phyloP scores from a whole-genome alignment of 92 coral and sea anemone genomes.

The Virgularia gustaviana region DNA sequence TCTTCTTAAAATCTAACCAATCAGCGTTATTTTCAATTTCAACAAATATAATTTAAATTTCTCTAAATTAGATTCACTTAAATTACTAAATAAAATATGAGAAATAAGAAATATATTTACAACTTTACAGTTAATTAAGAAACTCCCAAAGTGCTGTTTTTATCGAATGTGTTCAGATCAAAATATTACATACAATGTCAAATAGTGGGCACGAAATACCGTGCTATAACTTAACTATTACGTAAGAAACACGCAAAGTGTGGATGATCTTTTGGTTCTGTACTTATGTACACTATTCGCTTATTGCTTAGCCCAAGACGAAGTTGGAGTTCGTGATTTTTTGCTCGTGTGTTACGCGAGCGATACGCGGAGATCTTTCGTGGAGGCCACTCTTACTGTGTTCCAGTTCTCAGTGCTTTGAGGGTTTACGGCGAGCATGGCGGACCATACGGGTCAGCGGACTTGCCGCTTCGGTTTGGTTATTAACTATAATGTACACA shows the following conservation, averaged over 20 bases:
- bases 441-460: slow-evolving; percentile 23
- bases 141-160: neutral
- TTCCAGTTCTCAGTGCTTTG: slow-evolving; percentile 1
- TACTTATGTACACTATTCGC: neutral
- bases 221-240: neutral
- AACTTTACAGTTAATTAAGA: slow-evolving; percentile 17
- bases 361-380: slow-evolving; percentile 1
- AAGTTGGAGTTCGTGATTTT: slow-evolving; percentile 24
- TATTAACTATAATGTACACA: slow-evolving; percentile 20
- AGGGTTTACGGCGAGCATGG: slow-evolving; percentile 27
- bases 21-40: too few relatives aligned
- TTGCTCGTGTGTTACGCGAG: slow-evolving; percentile 20
- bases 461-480: slow-evolving; percentile 14
- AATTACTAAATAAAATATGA: slow-evolving; percentile 15
- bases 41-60: too few relatives aligned
- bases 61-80: neutral
- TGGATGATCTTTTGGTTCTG: neutral
- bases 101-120: slow-evolving; percentile 12
- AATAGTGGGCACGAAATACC: too few relatives aligned
- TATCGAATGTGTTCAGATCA: too few relatives aligned
- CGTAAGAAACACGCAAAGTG: neutral
- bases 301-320: slow-evolving; percentile 31
- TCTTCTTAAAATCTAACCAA: too few relatives aligned
- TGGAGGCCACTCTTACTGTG: neutral
- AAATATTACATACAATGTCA: too few relatives aligned